phyloP scores from a whole-genome alignment of 2,797 vertebrate species.

The Peromyscus nudipes region DNA sequence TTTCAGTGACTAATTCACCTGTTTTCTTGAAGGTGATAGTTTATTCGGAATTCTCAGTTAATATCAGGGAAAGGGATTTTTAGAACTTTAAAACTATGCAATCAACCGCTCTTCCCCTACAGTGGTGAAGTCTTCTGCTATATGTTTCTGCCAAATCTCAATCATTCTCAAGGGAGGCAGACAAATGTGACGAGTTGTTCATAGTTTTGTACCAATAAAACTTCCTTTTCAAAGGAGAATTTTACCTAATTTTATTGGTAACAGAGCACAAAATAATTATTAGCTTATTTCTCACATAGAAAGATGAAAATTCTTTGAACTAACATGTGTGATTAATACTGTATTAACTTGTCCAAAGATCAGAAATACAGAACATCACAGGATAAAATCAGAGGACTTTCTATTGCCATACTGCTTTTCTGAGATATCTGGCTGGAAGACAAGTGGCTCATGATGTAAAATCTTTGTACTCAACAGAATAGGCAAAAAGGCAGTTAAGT shows the following conservation, averaged over 20 bases:
- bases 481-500: not conserved
- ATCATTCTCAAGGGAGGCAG: not conserved
- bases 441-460: not conserved
- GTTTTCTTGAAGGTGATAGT: not conserved
- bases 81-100: not conserved
- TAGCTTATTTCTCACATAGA: not conserved
- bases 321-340: constrained; percentile 28
- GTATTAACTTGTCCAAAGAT: constrained; percentile 3
- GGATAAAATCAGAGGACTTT: not conserved
- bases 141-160: not conserved
- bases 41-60: not conserved
- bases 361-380: constrained; percentile 26
- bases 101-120: not conserved
- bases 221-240: not conserved
- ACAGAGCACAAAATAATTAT: not conserved
- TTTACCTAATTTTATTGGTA: constrained; percentile 44
- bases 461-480: not conserved
- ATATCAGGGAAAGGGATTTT: constrained; percentile 17
- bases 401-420: not conserved
- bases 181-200: not conserved
- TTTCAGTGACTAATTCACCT: not conserved
- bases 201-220: constrained; percentile 17
- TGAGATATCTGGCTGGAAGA: not conserved
- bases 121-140: not conserved
- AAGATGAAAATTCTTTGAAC: constrained; percentile 15